Evolutionary conservation across 2,797 vertebrate genomes (phyloP), one percentile per base, ranked within the genome.

Genomic region (Momotus momota): DNA sequence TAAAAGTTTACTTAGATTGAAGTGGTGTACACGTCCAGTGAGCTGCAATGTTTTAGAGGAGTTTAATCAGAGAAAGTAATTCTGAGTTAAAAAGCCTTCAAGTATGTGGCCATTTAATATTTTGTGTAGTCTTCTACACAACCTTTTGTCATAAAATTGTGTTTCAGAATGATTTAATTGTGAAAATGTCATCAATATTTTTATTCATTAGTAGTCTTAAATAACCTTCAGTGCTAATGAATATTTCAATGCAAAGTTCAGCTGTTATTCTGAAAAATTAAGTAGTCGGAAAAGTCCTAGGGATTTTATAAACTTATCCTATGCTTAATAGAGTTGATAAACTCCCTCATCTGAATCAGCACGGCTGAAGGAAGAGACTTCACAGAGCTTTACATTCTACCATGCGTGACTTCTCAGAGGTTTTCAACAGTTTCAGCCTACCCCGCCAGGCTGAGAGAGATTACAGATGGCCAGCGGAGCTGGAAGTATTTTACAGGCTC

Each of bases 401-500:
- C 40, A 23, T 35, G 60, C 35, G 1, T 87, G 74, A 69, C 48
- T 79, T 96, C 86, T 58, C 40, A 41, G 67, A 66, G 29, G 31
- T 90, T 95, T 92, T 86, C 43, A 60, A 29, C 31, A 43, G 60
- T 88, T 84, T 79, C 49, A 81, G 52, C 52, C 72, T 92, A 43
- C 48, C 33, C 2, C 6, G 2, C n/a, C n/a, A 71, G 58, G 52
- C 51, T 5, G 7, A 66, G 74, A 79, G 81, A 72, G 3, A 8
- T 60, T 94, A 80, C 72, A 90, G 85, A 29, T 58, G 46, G 52
- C 65, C 73, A 54, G 71, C 33, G 7, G 89, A 94, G 86, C 73
- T 62, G 16, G 52, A 69, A 93, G 38, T 43, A 66, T 87, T 91
- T 94, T 91, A 79, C 82, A 54, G 64, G 61, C 71, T 95, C 93